phyloP scores from a whole-genome alignment of 64 coral and sea anemone genomes.

The Pocillopora damicornis region DNA sequence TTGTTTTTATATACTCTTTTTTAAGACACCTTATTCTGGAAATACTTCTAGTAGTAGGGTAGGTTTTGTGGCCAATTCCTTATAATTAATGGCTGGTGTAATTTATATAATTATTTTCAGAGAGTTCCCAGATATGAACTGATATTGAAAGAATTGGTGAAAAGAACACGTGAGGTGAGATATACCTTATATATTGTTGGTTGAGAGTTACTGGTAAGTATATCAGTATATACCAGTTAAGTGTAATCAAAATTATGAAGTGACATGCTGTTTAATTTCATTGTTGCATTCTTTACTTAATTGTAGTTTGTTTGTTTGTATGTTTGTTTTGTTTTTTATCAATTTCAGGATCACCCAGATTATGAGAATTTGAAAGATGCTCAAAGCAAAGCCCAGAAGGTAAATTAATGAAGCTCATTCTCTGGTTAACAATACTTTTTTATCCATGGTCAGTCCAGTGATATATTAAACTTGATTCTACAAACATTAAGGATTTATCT shows the following conservation, averaged over 20 bases:
- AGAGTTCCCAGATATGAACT: conserved; percentile 97
- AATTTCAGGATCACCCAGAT: conserved; percentile 80
- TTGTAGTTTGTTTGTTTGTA: background rate
- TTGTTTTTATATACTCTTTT: background rate
- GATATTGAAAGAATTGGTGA: conserved; percentile 92
- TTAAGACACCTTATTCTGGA: background rate
- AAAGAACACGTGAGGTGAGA: conserved; percentile 79
- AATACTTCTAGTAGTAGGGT: too few relatives aligned
- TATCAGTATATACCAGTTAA: background rate
- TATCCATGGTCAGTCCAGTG: background rate
- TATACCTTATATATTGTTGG: background rate
- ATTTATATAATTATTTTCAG: conserved; percentile 36
- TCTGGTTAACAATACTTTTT: background rate
- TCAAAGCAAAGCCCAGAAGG: conserved; percentile 75
- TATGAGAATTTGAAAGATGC: conserved; percentile 82
- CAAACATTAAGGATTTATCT: too few relatives aligned
- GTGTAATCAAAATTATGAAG: background rate
- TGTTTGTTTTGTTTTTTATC: background rate
- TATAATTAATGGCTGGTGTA: background rate
- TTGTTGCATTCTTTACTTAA: too few relatives aligned
- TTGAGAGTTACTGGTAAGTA: background rate
- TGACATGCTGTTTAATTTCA: background rate
- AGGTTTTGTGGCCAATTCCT: too few relatives aligned
- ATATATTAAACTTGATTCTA: background rate
- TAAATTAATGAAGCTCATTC: background rate